These are phyloP conservation scores for Chrysomela aeneicollis DNA, from an alignment of 2,888 invertebrate genomes.

Conservation along the genomic window DNA sequence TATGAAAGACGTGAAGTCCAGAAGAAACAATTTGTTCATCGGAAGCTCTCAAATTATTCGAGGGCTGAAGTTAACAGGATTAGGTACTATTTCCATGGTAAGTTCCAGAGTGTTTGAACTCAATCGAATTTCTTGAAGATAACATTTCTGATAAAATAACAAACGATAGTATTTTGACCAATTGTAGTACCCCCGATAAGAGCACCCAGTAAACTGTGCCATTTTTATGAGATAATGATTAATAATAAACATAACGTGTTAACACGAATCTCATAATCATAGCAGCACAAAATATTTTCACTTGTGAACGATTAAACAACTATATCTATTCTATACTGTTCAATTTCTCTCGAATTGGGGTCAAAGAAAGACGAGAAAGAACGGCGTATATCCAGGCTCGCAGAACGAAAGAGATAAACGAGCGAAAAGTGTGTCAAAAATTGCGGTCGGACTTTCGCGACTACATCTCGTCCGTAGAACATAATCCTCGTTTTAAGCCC, in stretches of 20 bases:
- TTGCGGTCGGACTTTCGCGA: slow-evolving; percentile 55
- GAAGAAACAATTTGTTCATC: too few species aligned
- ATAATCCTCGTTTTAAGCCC: neutral
- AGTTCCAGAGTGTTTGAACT: too few species aligned
- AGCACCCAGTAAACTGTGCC: neutral
- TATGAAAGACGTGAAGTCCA: too few species aligned
- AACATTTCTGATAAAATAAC: too few species aligned
- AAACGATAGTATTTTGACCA: neutral
- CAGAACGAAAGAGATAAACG: slow-evolving; percentile 49
- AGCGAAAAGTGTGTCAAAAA: slow-evolving; percentile 57
- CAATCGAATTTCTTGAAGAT: too few species aligned
- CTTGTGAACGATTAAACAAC: slow-evolving; percentile 37
- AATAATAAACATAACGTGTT: slow-evolving; percentile 26
- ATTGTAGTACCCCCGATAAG: neutral
- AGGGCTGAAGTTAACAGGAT: too few species aligned
- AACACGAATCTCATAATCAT: slow-evolving; percentile 26
- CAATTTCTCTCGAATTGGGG: slow-evolving; percentile 59
- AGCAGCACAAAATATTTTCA: slow-evolving; percentile 33
- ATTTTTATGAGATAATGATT: slow-evolving; percentile 33
- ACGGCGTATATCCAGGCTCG: slow-evolving; percentile 44
- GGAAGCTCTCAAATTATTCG: too few species aligned
- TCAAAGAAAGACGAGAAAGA: slow-evolving; percentile 58
- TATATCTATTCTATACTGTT: slow-evolving; percentile 47
- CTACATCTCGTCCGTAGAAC: slow-evolving; percentile 23
- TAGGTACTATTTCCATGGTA: too few species aligned